phyloP scores from a whole-genome alignment of 2,797 vertebrate genomes.

The Typhlichthys subterraneus region DNA sequence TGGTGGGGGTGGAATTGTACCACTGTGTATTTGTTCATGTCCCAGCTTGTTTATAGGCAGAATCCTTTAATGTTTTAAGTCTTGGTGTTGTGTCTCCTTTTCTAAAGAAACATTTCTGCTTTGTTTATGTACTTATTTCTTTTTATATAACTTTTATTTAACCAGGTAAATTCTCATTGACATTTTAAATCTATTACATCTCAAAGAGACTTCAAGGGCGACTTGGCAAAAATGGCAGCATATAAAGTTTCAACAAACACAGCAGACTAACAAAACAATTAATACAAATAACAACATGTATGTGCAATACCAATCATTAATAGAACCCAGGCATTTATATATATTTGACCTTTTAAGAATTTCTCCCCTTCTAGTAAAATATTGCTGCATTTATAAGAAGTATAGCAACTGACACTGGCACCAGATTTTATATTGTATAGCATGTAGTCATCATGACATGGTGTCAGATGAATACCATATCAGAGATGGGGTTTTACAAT shows the following conservation, averaged over 20 bases:
- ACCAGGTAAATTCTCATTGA: too few relatives aligned
- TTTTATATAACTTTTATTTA: too few relatives aligned
- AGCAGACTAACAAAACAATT: too few relatives aligned
- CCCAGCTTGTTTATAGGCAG: slow-evolving; percentile 39
- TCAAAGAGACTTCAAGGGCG: too few relatives aligned
- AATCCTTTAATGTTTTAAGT: slow-evolving; percentile 33
- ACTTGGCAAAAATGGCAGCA: too few relatives aligned
- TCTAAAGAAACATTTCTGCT: slow-evolving; percentile 46
- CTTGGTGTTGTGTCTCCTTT: neutral
- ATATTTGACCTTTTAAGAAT: slow-evolving; percentile 22
- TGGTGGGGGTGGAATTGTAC: slow-evolving; percentile 22
- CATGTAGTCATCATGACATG: slow-evolving; percentile 18
- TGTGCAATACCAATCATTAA: too few relatives aligned
- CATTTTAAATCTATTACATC: too few relatives aligned
- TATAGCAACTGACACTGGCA: slow-evolving; percentile 5
- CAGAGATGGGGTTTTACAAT: neutral
- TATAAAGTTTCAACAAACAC: too few relatives aligned
- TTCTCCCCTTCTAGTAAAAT: slow-evolving; percentile 62
- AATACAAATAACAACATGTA: too few relatives aligned
- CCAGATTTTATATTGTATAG: slow-evolving; percentile 1
- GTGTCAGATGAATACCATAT: slow-evolving; percentile 5
- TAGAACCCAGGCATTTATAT: too few relatives aligned
- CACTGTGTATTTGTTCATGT: slow-evolving; percentile 32
- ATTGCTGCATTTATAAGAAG: slow-evolving; percentile 47
- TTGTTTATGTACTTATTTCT: too few relatives aligned